phyloP scores from a whole-genome alignment of 92 coral and sea anemone genomes.

The Epizoanthus ramosus region DNA sequence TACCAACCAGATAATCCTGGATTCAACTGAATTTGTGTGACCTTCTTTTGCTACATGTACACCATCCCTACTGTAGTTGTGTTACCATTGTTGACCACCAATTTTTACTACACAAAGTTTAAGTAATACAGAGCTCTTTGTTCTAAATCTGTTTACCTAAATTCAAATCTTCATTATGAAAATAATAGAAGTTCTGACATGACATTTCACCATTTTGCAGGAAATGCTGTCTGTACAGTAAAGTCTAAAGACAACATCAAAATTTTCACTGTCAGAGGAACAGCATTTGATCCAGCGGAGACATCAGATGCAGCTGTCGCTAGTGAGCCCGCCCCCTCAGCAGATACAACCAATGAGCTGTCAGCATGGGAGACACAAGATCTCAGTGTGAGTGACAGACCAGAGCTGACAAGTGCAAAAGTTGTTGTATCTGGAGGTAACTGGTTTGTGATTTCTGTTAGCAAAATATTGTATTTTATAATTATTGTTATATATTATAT shows the following conservation, averaged over 20 bases:
- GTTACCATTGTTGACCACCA: too few species aligned
- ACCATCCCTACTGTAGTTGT: too few species aligned
- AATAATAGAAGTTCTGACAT: background rate
- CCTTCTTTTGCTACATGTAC: too few species aligned
- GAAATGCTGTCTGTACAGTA: slow-evolving; percentile 93
- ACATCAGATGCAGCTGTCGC: slow-evolving; percentile 81
- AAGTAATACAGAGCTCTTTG: too few species aligned
- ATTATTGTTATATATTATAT: too few species aligned
- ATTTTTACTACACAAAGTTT: too few species aligned
- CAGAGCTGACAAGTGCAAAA: slow-evolving; percentile 95
- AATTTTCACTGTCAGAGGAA: slow-evolving; percentile 90
- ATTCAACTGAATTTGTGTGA: too few species aligned
- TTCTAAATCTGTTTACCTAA: background rate
- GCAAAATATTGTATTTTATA: background rate
- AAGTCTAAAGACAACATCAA: slow-evolving; percentile 87
- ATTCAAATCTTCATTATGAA: background rate
- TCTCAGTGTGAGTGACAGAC: slow-evolving; percentile 90
- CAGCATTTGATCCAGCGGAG: slow-evolving; percentile 89
- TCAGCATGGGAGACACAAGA: slow-evolving; percentile 87
- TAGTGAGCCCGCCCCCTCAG: slow-evolving; percentile 87
- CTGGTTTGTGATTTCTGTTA: background rate
- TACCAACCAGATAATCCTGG: too few species aligned
- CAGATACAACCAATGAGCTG: slow-evolving; percentile 85
- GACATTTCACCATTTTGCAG: slow-evolving; percentile 44
- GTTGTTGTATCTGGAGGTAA: slow-evolving; percentile 97